Conservation (phyloP, 2,113 vertebrate species). For the Archilochus colubris region DNA sequence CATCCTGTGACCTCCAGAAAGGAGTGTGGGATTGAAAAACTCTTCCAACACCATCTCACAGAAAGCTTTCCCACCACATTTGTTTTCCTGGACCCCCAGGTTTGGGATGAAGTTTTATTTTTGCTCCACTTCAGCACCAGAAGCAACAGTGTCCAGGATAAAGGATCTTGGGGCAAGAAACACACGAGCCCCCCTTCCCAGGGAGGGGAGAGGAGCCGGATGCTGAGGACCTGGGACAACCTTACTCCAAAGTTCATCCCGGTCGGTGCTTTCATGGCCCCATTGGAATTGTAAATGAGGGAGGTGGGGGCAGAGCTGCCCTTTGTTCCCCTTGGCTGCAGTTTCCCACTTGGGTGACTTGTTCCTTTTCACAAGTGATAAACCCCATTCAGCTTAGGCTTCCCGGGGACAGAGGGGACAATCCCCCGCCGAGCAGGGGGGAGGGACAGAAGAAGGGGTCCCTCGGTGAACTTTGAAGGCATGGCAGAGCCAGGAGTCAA, state of each 20-base stretch:
- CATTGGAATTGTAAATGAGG: constrained; percentile 81
- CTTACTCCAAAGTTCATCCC: constrained; percentile 64
- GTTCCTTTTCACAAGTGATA: constrained; percentile 79
- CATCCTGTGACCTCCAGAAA: fast-evolving
- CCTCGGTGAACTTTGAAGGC: constrained; percentile 45
- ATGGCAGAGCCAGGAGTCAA: not conserved
- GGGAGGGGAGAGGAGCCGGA: not conserved
- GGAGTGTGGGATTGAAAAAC: fast-evolving
- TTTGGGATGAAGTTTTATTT: not conserved
- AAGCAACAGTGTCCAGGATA: not conserved
- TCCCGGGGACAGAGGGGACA: constrained; percentile 8
- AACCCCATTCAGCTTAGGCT: constrained; percentile 69
- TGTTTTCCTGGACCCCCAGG: fast-evolving
- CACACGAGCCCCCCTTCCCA: not conserved
- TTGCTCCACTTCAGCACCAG: not conserved
- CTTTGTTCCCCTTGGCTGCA: constrained; percentile 74
- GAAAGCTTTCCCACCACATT: not conserved
- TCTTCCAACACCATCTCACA: fast-evolving
- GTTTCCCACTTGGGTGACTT: constrained; percentile 70
- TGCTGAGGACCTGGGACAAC: constrained; percentile 48
- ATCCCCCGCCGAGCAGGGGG: not conserved
- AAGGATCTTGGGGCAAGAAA: not conserved
- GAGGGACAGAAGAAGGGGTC: not conserved
- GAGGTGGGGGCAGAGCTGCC: constrained; percentile 52
- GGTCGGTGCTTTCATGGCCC: constrained; percentile 55